Base-by-base conservation (phyloP, 2,113 vertebrate genomes). In the Amazona vittata region DNA sequence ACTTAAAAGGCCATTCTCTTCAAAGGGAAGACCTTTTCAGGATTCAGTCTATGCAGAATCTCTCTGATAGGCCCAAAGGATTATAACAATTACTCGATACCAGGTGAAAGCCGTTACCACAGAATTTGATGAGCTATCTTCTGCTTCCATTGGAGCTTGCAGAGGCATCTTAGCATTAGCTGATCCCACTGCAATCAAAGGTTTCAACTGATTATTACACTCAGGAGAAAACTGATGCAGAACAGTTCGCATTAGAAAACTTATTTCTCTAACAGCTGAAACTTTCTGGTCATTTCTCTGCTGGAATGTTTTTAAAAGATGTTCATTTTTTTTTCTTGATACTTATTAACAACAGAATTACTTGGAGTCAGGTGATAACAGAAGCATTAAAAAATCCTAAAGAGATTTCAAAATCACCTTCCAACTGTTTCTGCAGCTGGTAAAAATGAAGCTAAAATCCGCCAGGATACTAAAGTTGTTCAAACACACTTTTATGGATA, bases 341-440 rank as follows among this genome's bases (percentile, higher is more conserved):
- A 73, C 18, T 14, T 20, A 35, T 7, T 55, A 82, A 82, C 52
- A 91, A 64, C 15, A 68, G 50, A 85, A 80, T 73, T 87, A 71
- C 39, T 84, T 73, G 25, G 47, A 95, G 37, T 81, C 49, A 89
- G 28, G 68, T 59, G 37, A 29, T 33, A 94, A 87, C 15, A 93
- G 83, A 87, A 89, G 31, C 62, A 91, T 83, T 52, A 26, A 85
- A 83, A 70, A 95, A 93, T 82, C 26, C 62, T 71, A 33, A 62
- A 91, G 47, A 94, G 55, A 93, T 81, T 83, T 81, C 50, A 83
- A 59, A 89, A 91, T 82, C 26, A 91, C 57, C 39, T 87, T 93
- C 70, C 39, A 96, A 82, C 60, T 86, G 49, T 76, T 94, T 91
- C 49, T 49, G 62, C 84, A 91, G 87, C 62, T 89, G 70, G 21